Evolutionary conservation across 1,140 invertebrate genomes (phyloP).

Genomic region (Trichoplusia ni): DNA sequence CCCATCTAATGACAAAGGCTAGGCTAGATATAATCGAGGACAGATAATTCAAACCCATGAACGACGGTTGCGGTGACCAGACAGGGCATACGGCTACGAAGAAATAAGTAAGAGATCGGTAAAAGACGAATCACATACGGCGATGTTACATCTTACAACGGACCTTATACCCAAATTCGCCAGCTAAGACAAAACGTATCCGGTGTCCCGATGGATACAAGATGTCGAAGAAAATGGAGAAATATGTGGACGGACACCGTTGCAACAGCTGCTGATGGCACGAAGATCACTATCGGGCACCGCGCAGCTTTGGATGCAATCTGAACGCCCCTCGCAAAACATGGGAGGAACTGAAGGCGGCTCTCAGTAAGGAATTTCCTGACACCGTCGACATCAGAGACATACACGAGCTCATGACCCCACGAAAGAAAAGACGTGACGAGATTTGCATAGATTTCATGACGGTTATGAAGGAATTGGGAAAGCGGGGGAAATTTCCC

Average conservation of each 20-base stretch:
- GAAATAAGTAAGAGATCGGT: too few relatives aligned
- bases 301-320: conserved; percentile 33
- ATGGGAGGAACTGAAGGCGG: conserved; percentile 36
- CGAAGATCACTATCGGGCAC: conserved; percentile 24
- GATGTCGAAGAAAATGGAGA: conserved; percentile 41
- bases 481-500: conserved; percentile 35
- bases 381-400: conserved; percentile 30
- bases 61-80: too few relatives aligned
- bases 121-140: too few relatives aligned
- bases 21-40: too few relatives aligned
- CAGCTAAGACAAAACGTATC: too few relatives aligned
- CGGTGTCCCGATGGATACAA: conserved; percentile 40
- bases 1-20: too few relatives aligned
- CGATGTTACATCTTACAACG: too few relatives aligned
- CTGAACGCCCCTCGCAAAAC: conserved; percentile 39
- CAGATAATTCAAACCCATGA: too few relatives aligned
- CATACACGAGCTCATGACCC: conserved; percentile 40
- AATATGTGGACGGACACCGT: conserved; percentile 34
- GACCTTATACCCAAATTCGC: too few relatives aligned
- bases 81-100: too few relatives aligned
- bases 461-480: conserved; percentile 33
- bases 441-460: conserved; percentile 39
- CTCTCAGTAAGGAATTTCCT: conserved; percentile 37
- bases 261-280: conserved; percentile 38
- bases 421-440: conserved; percentile 25